Evolutionary conservation across 2,797 vertebrate genomes (phyloP).

Genomic region (Sebastes baramenuke): DNA sequence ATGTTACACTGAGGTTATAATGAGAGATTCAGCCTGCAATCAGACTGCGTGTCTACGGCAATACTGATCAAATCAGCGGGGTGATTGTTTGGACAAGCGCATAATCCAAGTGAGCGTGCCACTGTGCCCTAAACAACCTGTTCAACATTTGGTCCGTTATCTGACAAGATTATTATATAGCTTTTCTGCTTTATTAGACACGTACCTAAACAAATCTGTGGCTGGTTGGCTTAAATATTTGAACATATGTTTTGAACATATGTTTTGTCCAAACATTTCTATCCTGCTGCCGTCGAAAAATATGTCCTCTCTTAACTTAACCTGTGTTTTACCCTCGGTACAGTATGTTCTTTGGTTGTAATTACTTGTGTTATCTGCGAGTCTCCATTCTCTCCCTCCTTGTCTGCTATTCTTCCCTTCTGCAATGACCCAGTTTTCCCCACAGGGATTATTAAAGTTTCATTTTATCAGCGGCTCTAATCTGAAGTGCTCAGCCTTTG

Average conservation of each 20-base stretch:
- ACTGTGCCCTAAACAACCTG: constrained; percentile 21
- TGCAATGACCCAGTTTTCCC: constrained; percentile 55
- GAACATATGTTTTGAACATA: constrained; percentile 19
- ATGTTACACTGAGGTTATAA: constrained; percentile 14
- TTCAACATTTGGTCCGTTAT: neutral
- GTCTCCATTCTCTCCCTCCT: constrained; percentile 37
- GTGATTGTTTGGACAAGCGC: constrained; percentile 30
- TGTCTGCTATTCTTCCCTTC: constrained; percentile 19
- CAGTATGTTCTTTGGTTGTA: constrained; percentile 28
- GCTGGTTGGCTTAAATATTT: neutral
- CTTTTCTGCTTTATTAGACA: neutral
- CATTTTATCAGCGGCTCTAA: constrained; percentile 59
- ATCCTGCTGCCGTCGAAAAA: constrained; percentile 13
- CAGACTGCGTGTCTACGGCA: constrained; percentile 3
- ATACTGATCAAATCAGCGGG: constrained; percentile 26
- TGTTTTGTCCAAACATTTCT: constrained; percentile 20
- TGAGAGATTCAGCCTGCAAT: constrained; percentile 33
- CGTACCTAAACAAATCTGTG: constrained; percentile 1
- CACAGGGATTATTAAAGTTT: constrained; percentile 60
- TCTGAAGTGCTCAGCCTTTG: constrained; percentile 50
- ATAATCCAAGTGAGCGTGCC: constrained; percentile 10
- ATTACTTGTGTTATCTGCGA: constrained; percentile 45
- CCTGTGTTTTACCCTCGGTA: neutral
- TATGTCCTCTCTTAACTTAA: neutral
- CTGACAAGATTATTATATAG: neutral